Base-by-base conservation (phyloP, 1,140 invertebrate genomes). In the Theocolax elegans region DNA sequence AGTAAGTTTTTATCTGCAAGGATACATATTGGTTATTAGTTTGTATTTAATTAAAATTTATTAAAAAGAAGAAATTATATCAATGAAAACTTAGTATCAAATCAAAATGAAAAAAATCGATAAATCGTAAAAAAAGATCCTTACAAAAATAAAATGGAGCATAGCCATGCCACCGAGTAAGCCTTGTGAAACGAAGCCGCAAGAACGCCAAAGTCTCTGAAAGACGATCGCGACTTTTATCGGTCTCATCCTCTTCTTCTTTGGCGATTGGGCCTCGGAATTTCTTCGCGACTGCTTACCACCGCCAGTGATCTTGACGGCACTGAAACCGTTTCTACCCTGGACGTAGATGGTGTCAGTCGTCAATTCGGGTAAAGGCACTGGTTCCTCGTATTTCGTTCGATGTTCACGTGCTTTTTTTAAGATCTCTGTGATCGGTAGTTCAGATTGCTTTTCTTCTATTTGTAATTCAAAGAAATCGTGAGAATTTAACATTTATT, bases 271-370 rank as follows among this genome's bases (percentile, higher is more conserved):
- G 38, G 19, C 2, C 15, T 62, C 15, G 31, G 6, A 29, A 75
- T 46, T 63, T 74, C 58, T 66, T 73, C 42, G 44, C 19, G 64
- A 46, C 56, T 72, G 25, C 73, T 74, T 65, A 46, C 23, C 58
- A 54, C 60, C 73, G 56, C 54, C 51, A 40, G 49, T 65, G 49
- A 85, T 79, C 72, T 83, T 85, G 23, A 84, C 72, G 0, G 83
- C 76, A 62, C 75, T 86, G 71, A 86, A 86, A 29, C 84, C 81
- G 31, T 35, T 35, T 59, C 75, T 79, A 31, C 80, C 74, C 68
- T 86, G 82, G 44, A 86, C 80, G 66, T 86, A 85, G 74, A 86
- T 80, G n/a, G 74, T 85, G 58, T 85, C 79, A 9, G 85, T 80
- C 19, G 78, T 80, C 42, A 85, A 72, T 71, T 82, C 79, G 3